Percentiles rank a stretch among this genome's conserved stretches.
Conservation (phyloP, 2,888 invertebrate genomes). For the Drosophila paracracens region DNA sequence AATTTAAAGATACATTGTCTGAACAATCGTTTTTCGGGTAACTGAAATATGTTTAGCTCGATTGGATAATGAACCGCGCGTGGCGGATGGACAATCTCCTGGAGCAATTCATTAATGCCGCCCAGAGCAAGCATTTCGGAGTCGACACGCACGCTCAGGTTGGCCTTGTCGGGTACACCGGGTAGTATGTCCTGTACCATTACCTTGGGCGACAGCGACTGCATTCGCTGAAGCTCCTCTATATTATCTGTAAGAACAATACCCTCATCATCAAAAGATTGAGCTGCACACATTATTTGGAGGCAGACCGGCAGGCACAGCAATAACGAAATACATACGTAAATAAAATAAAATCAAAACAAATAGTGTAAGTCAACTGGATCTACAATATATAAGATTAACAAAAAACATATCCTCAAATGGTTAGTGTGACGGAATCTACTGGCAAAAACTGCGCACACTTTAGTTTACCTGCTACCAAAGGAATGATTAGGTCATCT, state of each 20-base stretch:
- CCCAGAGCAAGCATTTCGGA: constrained; percentile 62
- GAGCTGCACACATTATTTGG: constrained; percentile 52
- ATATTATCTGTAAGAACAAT: constrained; percentile 81
- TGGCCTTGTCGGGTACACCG: constrained; percentile 66
- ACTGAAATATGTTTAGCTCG: constrained; percentile 36
- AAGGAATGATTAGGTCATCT: constrained; percentile 36
- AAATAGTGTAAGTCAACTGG: constrained; percentile 53
- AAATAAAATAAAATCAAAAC: constrained; percentile 57
- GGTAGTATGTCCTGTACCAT: constrained; percentile 75
- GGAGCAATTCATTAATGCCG: constrained; percentile 26
- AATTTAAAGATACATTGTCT: constrained; percentile 45
- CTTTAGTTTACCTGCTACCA: constrained; percentile 60
- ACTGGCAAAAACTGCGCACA: background rate
- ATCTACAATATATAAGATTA: constrained; percentile 48
- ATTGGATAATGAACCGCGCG: constrained; percentile 42
- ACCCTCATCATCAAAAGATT: constrained; percentile 82
- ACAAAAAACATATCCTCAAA: constrained; percentile 64
- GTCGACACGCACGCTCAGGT: constrained; percentile 73
- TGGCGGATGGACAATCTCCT: constrained; percentile 44
- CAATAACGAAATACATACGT: constrained; percentile 53
- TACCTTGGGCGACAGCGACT: constrained; percentile 76
- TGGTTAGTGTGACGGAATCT: constrained; percentile 2
- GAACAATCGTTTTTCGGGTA: constrained; percentile 36
- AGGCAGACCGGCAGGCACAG: constrained; percentile 40
- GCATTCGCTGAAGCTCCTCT: constrained; percentile 76